Conservation (phyloP, 1,140 invertebrate species). For the Temnothorax longispinosus region DNA sequence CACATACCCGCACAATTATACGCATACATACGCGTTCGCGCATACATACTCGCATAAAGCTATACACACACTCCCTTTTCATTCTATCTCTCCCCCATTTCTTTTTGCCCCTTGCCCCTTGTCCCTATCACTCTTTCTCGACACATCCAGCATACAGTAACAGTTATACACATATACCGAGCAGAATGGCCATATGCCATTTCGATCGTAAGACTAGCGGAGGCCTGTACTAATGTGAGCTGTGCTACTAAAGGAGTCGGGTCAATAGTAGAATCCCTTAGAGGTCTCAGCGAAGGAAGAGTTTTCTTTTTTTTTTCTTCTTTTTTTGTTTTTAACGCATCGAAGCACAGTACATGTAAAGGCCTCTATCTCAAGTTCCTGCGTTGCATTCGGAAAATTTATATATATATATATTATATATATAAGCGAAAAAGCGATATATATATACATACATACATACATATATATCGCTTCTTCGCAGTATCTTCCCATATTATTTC, state of each 20-base stretch:
- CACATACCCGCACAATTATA: slow-evolving; percentile 39
- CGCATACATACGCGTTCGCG: slow-evolving; percentile 33
- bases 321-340: slow-evolving; percentile 60
- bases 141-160: slow-evolving; percentile 72
- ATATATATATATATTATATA: neutral
- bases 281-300: slow-evolving; percentile 67
- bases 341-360: slow-evolving; percentile 77
- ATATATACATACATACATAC: too few species aligned
- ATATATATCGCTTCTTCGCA: slow-evolving; percentile 46
- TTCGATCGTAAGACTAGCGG: slow-evolving; percentile 81
- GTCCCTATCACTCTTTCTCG: slow-evolving; percentile 2
- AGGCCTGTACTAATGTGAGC: slow-evolving; percentile 79
- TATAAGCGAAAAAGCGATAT: too few species aligned
- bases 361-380: slow-evolving; percentile 77
- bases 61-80: slow-evolving; percentile 43
- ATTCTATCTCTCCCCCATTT: slow-evolving; percentile 50
- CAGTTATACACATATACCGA: slow-evolving; percentile 78
- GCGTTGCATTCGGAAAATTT: slow-evolving; percentile 63
- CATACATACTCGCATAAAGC: slow-evolving; percentile 33
- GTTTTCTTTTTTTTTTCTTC: slow-evolving; percentile 49
- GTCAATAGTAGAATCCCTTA: slow-evolving; percentile 60
- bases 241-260: slow-evolving; percentile 66
- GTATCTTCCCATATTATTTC: slow-evolving; percentile 54
- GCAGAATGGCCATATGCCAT: slow-evolving; percentile 74
- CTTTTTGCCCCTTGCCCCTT: slow-evolving; percentile 11